These are phyloP conservation scores for Morone chrysops DNA, from an alignment of 2,113 vertebrate genomes.

Conservation along the genomic window DNA sequence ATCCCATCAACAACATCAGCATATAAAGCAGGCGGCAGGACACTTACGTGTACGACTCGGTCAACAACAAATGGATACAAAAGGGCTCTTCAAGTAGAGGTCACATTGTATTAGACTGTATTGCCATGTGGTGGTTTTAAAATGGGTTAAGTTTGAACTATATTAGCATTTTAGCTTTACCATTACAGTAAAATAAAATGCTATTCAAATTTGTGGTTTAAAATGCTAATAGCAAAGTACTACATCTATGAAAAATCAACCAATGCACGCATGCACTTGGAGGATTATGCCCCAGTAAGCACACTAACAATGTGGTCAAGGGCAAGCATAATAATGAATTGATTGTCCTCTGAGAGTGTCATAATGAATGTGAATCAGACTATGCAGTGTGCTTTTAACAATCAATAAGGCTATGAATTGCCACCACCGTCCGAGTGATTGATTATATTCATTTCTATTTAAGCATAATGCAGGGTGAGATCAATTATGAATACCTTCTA, in stretches of 20 bases:
- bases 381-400: slow-evolving; percentile 68
- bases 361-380: slow-evolving; percentile 81
- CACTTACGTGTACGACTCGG: neutral
- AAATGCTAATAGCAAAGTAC: neutral
- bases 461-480: slow-evolving; percentile 55
- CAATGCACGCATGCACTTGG: slow-evolving; percentile 33
- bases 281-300: slow-evolving; percentile 70
- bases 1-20: slow-evolving; percentile 65
- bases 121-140: neutral
- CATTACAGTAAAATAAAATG: neutral
- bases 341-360: slow-evolving; percentile 78
- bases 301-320: slow-evolving; percentile 73
- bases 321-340: slow-evolving; percentile 76
- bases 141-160: neutral
- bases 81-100: slow-evolving; percentile 12
- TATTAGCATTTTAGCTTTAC: neutral
- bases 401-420: slow-evolving; percentile 76
- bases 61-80: slow-evolving; percentile 52
- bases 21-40: slow-evolving; percentile 33
- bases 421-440: slow-evolving; percentile 65
- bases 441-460: slow-evolving; percentile 76
- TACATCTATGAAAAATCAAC: slow-evolving; percentile 52
- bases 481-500: slow-evolving; percentile 64
- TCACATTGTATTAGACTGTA: slow-evolving; percentile 13
- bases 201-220: neutral